Evolutionary conservation across 2,797 vertebrate species (phyloP).

Genomic region (Pogonophryne albipinna): DNA sequence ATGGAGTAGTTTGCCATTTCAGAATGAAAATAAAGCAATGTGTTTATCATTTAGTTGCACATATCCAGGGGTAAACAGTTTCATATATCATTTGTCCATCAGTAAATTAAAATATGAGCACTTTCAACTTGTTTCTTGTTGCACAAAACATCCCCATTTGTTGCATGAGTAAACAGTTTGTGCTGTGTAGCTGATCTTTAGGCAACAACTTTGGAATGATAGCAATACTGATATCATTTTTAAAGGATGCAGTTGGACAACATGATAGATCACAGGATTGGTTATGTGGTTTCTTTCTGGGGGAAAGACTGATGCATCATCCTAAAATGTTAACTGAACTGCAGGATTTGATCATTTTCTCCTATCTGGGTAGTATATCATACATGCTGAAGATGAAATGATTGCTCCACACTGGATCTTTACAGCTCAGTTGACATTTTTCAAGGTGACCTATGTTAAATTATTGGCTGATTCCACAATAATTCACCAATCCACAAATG

Average conservation of each 20-base stretch:
- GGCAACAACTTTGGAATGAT: constrained; percentile 9
- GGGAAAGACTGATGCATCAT: not conserved
- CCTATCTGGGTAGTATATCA: not conserved
- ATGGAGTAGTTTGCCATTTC: not conserved
- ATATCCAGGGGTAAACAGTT: not conserved
- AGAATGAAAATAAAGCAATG: not conserved
- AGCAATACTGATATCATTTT: not conserved
- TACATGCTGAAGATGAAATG: not conserved
- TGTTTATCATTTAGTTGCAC: not conserved
- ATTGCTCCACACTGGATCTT: constrained; percentile 14
- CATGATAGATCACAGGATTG: not conserved
- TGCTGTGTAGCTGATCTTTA: constrained; percentile 2
- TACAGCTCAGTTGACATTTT: constrained; percentile 16
- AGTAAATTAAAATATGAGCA: constrained; percentile 4
- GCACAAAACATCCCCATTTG: not conserved
- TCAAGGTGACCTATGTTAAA: constrained; percentile 40
- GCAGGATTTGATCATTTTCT: not conserved
- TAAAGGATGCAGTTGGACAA: not conserved
- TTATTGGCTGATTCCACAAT: constrained; percentile 26
- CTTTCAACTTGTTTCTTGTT: not conserved
- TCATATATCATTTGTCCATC: constrained; percentile 3
- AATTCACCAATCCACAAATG: constrained; percentile 20
- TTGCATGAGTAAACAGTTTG: constrained; percentile 8
- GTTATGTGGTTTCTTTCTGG: not conserved
- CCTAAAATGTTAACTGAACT: not conserved